Evolutionary conservation across 2,113 vertebrate species (phyloP), one percentile per base, ranked within the genome.

Genomic region (Zapornia atra): DNA sequence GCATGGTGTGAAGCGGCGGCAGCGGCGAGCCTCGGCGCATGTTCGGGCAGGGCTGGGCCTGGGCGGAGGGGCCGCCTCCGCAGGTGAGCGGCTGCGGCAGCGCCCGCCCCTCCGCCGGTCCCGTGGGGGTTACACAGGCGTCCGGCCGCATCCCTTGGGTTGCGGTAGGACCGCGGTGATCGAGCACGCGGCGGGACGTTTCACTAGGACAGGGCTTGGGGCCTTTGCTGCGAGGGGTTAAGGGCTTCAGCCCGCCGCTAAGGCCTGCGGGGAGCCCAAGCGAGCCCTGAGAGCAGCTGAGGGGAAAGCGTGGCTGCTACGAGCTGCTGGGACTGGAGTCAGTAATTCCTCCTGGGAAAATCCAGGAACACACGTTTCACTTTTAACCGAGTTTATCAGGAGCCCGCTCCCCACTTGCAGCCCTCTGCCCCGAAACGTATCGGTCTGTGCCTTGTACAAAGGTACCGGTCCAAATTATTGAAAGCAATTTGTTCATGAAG

Each of bases 81-180:
- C 93, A 94, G 89, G 94, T 92, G 75, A 92, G 88, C 69, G 42
- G 72, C 83, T 19, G 92, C 73, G 50, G 76, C 78, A 29, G 73
- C 46, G 44, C 80, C 90, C 70, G 71, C 53, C 40, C 51, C 54
- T 25, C n/a, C 28, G 25, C 22, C 40, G 12, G 56, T 33, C 4
- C 29, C 3, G 21, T 22, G 14, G 18, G 36, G 38, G 26, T 42
- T 36, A 57, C 73, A 15, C 15, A 11, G 19, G 36, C 11, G 4
- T n/a, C 22, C 36, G 5, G 7, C 36, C 6, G 38, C 11, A 28
- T 15, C 20, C 51, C 19, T 11, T 3, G 12, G 15, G n/a, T 14
- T 5, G 8, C 24, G 6, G 6, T 8, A 9, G 5, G 5, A 17
- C 12, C 3, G 57, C 34, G 2, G 59, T 3, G 1, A 5, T 8